phyloP scores from a whole-genome alignment of 2,113 vertebrate genomes.

The Jaculus jaculus region DNA sequence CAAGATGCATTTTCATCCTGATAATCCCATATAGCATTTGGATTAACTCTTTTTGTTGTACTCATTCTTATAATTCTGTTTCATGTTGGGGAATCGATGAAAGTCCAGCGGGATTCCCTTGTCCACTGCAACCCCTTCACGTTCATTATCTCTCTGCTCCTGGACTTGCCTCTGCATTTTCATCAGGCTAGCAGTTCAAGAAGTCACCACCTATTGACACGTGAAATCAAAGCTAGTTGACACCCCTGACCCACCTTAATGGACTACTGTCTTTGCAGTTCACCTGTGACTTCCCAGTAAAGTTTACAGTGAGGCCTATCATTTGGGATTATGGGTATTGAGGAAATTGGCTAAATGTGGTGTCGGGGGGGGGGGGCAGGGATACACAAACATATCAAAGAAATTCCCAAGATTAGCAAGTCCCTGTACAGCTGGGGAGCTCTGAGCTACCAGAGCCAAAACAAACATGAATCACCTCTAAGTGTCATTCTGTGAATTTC shows the following conservation, averaged over 20 bases:
- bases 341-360: not conserved
- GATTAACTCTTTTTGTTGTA: not conserved
- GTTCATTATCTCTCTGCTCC: not conserved
- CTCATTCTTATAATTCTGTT: too few species aligned
- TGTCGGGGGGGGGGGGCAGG: not conserved
- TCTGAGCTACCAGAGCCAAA: not conserved
- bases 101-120: not conserved
- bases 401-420: not conserved
- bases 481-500: not conserved
- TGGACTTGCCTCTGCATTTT: not conserved
- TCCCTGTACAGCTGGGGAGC: not conserved
- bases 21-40: not conserved
- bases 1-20: not conserved
- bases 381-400: not conserved
- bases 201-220: not conserved
- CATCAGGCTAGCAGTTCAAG: not conserved
- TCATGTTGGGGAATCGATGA: too few species aligned
- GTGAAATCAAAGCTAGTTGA: not conserved
- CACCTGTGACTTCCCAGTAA: not conserved
- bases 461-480: not conserved
- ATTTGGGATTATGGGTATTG: not conserved
- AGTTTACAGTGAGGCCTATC: not conserved
- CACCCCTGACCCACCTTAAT: not conserved
- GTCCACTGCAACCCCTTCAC: accelerated
- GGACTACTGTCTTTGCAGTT: not conserved